These are phyloP conservation scores for Sebastes kiyomatsui DNA, from an alignment of 2,797 vertebrate genomes.

Conservation along the genomic window DNA sequence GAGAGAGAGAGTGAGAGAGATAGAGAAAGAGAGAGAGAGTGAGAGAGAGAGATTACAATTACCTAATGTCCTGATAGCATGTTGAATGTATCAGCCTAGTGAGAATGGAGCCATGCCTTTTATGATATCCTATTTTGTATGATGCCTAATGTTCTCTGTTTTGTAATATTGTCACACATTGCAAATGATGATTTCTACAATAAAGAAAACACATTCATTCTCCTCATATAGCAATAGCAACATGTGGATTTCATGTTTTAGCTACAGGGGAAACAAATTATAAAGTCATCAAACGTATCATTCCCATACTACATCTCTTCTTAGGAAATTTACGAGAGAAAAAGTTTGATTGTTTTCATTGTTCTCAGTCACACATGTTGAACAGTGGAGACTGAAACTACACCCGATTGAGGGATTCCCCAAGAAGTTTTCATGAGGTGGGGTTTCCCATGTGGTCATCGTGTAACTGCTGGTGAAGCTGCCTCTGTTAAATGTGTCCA, in stretches of 20 bases:
- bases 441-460: background rate
- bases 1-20: no score
- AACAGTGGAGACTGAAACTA: background rate
- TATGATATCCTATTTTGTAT: background rate
- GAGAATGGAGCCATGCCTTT: background rate
- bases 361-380: background rate
- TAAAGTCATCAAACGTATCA: background rate
- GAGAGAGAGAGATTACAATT: no score
- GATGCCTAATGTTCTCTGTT: background rate
- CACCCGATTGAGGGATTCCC: conserved; percentile 32
- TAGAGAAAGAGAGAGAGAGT: no score
- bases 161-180: background rate
- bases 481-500: background rate
- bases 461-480: background rate
- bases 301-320: background rate
- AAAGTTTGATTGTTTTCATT: background rate
- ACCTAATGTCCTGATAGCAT: background rate
- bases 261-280: background rate
- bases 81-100: background rate
- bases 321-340: background rate
- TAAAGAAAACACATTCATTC: background rate
- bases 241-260: no score
- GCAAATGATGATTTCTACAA: background rate
- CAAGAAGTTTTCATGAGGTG: background rate
- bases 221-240: background rate